Percentiles rank a stretch among this genome's conserved stretches.
Conservation (phyloP, 64 coral and sea anemone genomes). For the Platygyra sinensis region DNA sequence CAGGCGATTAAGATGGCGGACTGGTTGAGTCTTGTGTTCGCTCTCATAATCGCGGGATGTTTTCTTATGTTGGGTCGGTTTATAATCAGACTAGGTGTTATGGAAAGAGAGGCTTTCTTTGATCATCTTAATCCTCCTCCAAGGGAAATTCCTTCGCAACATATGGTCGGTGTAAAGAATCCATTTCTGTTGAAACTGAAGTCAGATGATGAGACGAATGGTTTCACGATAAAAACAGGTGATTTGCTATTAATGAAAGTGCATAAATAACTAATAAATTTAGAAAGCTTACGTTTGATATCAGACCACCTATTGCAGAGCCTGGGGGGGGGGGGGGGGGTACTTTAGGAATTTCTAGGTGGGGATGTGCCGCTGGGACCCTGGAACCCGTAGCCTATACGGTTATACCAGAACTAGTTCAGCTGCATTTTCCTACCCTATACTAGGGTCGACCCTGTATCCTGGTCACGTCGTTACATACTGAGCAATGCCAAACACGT, state of each 20-base stretch:
- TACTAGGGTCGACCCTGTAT: no score
- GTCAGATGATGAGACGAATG: background rate
- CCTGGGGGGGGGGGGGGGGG: no score
- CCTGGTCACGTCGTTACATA: no score
- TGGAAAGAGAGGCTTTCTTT: conserved; percentile 72
- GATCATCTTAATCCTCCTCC: conserved; percentile 27
- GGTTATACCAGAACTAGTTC: no score
- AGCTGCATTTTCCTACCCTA: no score
- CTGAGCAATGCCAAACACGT: no score
- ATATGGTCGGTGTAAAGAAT: conserved; percentile 75
- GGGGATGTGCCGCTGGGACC: no score
- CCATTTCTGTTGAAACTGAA: conserved; percentile 64
- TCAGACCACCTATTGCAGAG: no score
- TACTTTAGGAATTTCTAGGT: no score
- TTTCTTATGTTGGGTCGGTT: conserved; percentile 75
- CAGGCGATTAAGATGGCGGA: conserved; percentile 80
- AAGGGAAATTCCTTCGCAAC: conserved; percentile 56
- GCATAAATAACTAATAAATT: no score
- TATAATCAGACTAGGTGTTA: conserved; percentile 75
- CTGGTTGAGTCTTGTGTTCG: conserved; percentile 32
- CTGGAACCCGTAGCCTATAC: no score
- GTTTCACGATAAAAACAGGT: background rate
- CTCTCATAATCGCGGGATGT: conserved; percentile 47
- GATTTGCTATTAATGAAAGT: background rate
- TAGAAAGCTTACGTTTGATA: no score